Evolutionary conservation across 1,140 invertebrate species (phyloP).

Genomic region (Caenorhabditis inopinata): DNA sequence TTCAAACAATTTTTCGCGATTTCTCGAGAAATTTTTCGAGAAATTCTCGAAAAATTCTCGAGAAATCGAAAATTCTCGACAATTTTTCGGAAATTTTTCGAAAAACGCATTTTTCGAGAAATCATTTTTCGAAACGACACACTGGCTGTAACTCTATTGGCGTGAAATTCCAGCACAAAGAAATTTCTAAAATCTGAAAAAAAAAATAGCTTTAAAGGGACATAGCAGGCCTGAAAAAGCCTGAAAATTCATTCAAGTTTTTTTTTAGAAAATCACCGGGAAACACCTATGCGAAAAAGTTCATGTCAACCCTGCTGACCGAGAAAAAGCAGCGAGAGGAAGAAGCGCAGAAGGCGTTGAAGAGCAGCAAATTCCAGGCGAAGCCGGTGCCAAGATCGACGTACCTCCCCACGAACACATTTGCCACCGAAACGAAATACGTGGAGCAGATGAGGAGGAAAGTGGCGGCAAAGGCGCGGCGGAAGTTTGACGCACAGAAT

Average conservation of each 20-base stretch:
- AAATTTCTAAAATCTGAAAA: too few relatives aligned
- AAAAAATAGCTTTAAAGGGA: too few relatives aligned
- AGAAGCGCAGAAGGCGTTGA: neutral
- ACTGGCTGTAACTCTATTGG: too few relatives aligned
- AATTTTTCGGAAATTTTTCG: too few relatives aligned
- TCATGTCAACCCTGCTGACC: neutral
- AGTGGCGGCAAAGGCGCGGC: neutral
- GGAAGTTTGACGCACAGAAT: conserved; percentile 6
- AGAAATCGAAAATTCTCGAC: too few relatives aligned
- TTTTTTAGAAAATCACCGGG: neutral
- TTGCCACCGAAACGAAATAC: neutral
- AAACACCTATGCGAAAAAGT: conserved; percentile 7
- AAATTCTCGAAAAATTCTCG: too few relatives aligned
- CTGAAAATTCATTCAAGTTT: neutral
- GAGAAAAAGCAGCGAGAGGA: neutral
- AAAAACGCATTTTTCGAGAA: too few relatives aligned
- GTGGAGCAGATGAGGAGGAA: neutral
- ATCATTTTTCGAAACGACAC: too few relatives aligned
- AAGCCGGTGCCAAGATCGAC: neutral
- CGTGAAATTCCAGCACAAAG: too few relatives aligned
- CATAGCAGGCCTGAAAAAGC: too few relatives aligned
- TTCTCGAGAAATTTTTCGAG: too few relatives aligned
- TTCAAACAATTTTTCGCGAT: too few relatives aligned
- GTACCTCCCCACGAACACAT: neutral
- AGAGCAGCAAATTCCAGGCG: neutral